Percentiles rank a stretch among this genome's conserved stretches.
phyloP scores from a whole-genome alignment of 2,113 vertebrate genomes.

The Ranitomeya imitator region DNA sequence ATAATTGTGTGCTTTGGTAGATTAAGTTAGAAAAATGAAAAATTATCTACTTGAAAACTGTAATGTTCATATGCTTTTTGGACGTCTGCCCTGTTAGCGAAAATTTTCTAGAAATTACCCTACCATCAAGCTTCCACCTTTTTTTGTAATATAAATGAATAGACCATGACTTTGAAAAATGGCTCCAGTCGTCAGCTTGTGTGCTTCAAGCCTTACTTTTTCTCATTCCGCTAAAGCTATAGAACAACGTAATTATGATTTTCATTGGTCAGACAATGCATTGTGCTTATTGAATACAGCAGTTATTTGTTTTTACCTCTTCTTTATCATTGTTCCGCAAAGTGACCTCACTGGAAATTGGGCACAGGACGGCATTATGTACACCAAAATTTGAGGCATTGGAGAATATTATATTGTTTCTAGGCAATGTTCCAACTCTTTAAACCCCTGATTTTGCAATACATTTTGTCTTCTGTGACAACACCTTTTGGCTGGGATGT shows the following conservation, averaged over 20 bases:
- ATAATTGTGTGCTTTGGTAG: no score
- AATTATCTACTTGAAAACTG: no score
- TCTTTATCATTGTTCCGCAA: not conserved
- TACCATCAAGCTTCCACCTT: not conserved
- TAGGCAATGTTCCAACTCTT: constrained; percentile 45
- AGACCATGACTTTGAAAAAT: constrained; percentile 8
- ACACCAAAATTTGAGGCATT: constrained; percentile 20
- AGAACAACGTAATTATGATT: not conserved
- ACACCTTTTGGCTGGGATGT: constrained; percentile 26
- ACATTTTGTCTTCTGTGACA: constrained; percentile 18
- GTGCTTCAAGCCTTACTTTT: not conserved
- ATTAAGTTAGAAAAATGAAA: no score
- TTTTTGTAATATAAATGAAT: not conserved
- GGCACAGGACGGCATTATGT: constrained; percentile 7
- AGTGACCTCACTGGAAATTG: constrained; percentile 43
- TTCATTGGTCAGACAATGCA: not conserved
- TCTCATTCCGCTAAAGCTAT: not conserved
- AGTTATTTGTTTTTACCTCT: constrained; percentile 26
- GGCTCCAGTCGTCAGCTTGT: not conserved
- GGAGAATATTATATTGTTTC: constrained; percentile 44
- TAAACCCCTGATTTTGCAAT: constrained; percentile 3
- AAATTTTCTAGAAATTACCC: not conserved
- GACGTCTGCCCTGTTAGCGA: not conserved
- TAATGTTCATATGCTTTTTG: not conserved
- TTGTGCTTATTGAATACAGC: not conserved